phyloP scores from a whole-genome alignment of 2,797 vertebrate genomes.

The Acipenser transmontanus region DNA sequence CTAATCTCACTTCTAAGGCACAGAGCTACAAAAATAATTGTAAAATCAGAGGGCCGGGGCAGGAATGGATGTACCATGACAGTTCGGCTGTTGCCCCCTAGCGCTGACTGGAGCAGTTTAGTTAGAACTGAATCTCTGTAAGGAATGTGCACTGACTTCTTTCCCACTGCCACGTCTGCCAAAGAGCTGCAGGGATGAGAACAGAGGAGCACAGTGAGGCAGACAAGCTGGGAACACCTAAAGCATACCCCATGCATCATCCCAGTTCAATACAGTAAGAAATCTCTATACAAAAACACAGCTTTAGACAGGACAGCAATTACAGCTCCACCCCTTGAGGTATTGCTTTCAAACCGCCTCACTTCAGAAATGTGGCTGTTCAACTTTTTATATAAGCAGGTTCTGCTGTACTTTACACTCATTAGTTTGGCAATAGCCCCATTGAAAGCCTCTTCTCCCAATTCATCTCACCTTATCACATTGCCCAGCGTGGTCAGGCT shows the following conservation, averaged over 20 bases:
- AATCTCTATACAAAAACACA: too few relatives aligned
- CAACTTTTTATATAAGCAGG: too few relatives aligned
- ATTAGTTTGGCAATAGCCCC: background rate
- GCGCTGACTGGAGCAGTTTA: conserved; percentile 77
- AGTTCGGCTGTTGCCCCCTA: conserved; percentile 86
- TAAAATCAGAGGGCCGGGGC: too few relatives aligned
- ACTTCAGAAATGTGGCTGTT: too few relatives aligned
- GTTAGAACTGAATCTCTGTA: conserved; percentile 82
- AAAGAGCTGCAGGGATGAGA: conserved; percentile 53
- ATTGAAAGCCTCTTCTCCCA: background rate
- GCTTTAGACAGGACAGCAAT: too few relatives aligned
- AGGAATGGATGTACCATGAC: conserved; percentile 60
- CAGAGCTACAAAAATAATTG: too few relatives aligned
- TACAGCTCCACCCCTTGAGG: too few relatives aligned
- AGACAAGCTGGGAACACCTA: background rate
- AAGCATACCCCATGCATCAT: background rate
- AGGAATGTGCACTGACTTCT: conserved; percentile 69
- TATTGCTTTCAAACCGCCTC: too few relatives aligned
- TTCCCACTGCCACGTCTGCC: conserved; percentile 70
- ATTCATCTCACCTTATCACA: conserved; percentile 69
- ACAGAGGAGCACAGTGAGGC: background rate
- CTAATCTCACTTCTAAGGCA: too few relatives aligned
- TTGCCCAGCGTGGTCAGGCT: conserved; percentile 83
- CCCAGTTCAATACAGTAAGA: too few relatives aligned
- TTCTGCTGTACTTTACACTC: too few relatives aligned